Conservation (phyloP, 2,888 invertebrate species). For the Eilema caniola region DNA sequence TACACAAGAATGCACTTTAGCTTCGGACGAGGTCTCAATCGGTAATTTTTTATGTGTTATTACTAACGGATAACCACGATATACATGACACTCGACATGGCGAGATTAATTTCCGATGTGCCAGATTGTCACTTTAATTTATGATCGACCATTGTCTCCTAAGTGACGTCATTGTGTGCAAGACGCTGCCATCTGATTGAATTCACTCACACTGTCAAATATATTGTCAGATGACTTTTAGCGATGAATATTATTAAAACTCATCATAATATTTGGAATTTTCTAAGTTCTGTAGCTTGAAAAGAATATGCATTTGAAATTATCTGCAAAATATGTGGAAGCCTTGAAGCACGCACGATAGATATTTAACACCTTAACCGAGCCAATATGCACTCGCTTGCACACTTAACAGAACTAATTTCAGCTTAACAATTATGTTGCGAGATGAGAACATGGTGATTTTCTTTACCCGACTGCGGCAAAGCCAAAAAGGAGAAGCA, state of each 20-base stretch:
- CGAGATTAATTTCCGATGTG: slow-evolving; percentile 84
- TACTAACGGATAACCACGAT: slow-evolving; percentile 70
- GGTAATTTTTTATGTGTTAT: slow-evolving; percentile 80
- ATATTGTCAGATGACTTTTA: slow-evolving; percentile 29
- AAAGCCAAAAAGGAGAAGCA: too few species aligned
- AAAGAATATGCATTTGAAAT: neutral
- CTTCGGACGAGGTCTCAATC: slow-evolving; percentile 75
- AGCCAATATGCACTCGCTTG: too few species aligned
- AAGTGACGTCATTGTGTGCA: slow-evolving; percentile 78
- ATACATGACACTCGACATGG: slow-evolving; percentile 78
- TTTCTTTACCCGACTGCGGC: neutral
- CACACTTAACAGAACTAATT: too few species aligned
- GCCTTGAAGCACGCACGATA: neutral
- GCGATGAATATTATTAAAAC: neutral
- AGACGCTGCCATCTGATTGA: slow-evolving; percentile 69
- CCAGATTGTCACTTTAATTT: slow-evolving; percentile 84
- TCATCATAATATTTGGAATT: neutral
- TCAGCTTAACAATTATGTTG: too few species aligned
- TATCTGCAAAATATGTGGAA: neutral
- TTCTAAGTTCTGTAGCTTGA: neutral
- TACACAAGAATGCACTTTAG: slow-evolving; percentile 86
- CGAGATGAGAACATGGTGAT: too few species aligned
- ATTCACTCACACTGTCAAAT: slow-evolving; percentile 54
- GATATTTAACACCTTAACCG: neutral
- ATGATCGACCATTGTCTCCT: slow-evolving; percentile 83